These are phyloP conservation scores for Microplitis deprimator DNA, from an alignment of 2,888 invertebrate genomes.

Conservation along the genomic window DNA sequence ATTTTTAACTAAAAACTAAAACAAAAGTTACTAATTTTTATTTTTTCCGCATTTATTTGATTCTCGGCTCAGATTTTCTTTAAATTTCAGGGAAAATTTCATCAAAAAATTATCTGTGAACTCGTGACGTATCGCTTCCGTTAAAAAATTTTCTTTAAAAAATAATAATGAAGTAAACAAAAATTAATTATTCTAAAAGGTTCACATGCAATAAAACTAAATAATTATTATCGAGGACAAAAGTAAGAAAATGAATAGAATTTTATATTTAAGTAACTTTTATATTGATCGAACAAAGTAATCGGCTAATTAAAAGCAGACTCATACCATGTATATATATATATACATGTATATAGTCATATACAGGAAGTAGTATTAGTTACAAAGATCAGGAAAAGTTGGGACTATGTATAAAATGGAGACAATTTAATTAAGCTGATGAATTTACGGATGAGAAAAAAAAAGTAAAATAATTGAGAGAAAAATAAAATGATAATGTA, in stretches of 20 bases:
- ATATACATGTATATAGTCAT: background rate
- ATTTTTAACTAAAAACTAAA: too few relatives aligned
- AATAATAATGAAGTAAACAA: too few relatives aligned
- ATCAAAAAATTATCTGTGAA: too few relatives aligned
- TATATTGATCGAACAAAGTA: conserved; percentile 45
- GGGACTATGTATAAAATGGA: conserved; percentile 38
- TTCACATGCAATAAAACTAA: too few relatives aligned
- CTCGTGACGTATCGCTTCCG: too few relatives aligned
- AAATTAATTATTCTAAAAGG: too few relatives aligned
- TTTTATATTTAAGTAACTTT: conserved; percentile 3
- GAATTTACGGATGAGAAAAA: conserved; percentile 49
- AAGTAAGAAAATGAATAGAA: background rate
- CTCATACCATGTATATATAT: conserved; percentile 8
- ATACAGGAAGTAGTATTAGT: background rate
- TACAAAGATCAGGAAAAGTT: conserved; percentile 29
- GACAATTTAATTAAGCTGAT: conserved; percentile 58
- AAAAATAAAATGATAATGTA: background rate
- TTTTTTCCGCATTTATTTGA: too few relatives aligned
- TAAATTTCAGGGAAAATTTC: too few relatives aligned
- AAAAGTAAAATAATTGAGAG: background rate
- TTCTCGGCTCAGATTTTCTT: too few relatives aligned
- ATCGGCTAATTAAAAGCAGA: conserved; percentile 46
- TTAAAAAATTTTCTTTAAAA: too few relatives aligned
- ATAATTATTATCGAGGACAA: too few relatives aligned
- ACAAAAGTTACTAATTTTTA: too few relatives aligned